Evolutionary conservation across 30 jellyfish, hydroid and myxozoan species (phyloP).

Genomic region (Chrysaora quinquecirrha): DNA sequence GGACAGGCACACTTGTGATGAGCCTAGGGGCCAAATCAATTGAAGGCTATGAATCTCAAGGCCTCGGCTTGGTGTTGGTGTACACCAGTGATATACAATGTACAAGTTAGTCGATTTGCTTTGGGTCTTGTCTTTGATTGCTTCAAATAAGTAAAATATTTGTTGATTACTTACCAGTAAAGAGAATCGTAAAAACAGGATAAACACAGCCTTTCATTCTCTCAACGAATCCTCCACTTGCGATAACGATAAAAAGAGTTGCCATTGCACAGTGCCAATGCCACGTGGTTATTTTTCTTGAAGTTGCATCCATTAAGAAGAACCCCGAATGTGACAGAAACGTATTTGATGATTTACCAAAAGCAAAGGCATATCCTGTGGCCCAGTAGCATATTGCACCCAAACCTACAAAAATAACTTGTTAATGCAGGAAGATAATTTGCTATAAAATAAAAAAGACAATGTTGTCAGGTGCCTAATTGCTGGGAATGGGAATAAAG

Average conservation of each 20-base stretch:
- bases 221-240: conserved; percentile 86
- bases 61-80: too few species aligned
- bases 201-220: conserved; percentile 74
- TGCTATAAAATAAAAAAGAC: not conserved
- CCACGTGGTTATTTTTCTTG: conserved; percentile 35
- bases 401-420: conserved; percentile 47
- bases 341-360: conserved; percentile 37
- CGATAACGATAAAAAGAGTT: conserved; percentile 52
- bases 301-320: conserved; percentile 62
- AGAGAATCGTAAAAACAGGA: conserved; percentile 57
- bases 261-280: conserved; percentile 26
- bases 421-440: conserved; percentile 7
- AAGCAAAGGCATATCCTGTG: conserved; percentile 80
- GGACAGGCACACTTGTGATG: too few species aligned
- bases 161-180: conserved; percentile 58
- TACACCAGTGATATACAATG: too few species aligned
- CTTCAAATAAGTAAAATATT: not conserved
- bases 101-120: too few species aligned
- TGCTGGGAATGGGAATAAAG: too few species aligned
- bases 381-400: conserved; percentile 75
- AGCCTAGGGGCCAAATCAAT: too few species aligned
- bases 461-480: too few species aligned
- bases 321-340: conserved; percentile 64
- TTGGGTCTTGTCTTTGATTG: too few species aligned
- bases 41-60: too few species aligned